Percentiles rank a stretch among this genome's conserved stretches.
phyloP scores from a whole-genome alignment of 2,113 vertebrate species.

The rabbit (Oryctolagus cuniculus) region DNA sequence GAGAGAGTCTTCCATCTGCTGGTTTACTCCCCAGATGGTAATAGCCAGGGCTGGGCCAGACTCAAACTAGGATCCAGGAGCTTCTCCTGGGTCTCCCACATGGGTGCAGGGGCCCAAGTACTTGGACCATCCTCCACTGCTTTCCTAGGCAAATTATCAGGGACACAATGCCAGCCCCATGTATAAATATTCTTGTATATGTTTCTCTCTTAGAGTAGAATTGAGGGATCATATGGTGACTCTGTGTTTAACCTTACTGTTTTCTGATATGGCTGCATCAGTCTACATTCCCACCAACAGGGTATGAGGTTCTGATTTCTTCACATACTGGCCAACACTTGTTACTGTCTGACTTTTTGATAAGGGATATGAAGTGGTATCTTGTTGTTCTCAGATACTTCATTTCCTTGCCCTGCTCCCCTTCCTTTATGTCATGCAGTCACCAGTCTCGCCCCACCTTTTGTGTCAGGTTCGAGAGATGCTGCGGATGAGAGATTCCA shows the following conservation, averaged over 20 bases:
- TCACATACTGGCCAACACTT: slow-evolving; percentile 14
- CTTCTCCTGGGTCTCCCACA: too few species aligned
- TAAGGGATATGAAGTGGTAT: slow-evolving; percentile 47
- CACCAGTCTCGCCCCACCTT: slow-evolving; percentile 49
- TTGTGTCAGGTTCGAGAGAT: slow-evolving; percentile 96
- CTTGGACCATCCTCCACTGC: too few species aligned
- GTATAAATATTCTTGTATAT: neutral
- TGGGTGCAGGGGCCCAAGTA: too few species aligned
- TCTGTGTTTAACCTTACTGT: neutral
- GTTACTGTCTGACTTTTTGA: slow-evolving; percentile 49
- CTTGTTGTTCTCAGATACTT: slow-evolving; percentile 40
- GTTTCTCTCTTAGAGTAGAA: slow-evolving; percentile 46
- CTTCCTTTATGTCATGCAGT: slow-evolving; percentile 53
- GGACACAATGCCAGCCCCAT: too few species aligned
- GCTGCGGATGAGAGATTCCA: slow-evolving; percentile 99
- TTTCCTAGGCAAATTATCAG: too few species aligned
- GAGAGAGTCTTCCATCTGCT: too few species aligned
- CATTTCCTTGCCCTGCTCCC: neutral
- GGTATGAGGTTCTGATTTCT: slow-evolving; percentile 17
- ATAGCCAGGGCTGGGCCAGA: too few species aligned
- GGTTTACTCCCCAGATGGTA: too few species aligned
- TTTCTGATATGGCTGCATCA: slow-evolving; percentile 52
- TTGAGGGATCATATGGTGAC: slow-evolving; percentile 26
- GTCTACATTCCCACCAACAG: slow-evolving; percentile 46
- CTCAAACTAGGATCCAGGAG: too few species aligned